Percentiles rank a stretch among this genome's conserved stretches.
Evolutionary conservation across 2,888 invertebrate species (phyloP).

Genomic region (Alsophila aescularia): DNA sequence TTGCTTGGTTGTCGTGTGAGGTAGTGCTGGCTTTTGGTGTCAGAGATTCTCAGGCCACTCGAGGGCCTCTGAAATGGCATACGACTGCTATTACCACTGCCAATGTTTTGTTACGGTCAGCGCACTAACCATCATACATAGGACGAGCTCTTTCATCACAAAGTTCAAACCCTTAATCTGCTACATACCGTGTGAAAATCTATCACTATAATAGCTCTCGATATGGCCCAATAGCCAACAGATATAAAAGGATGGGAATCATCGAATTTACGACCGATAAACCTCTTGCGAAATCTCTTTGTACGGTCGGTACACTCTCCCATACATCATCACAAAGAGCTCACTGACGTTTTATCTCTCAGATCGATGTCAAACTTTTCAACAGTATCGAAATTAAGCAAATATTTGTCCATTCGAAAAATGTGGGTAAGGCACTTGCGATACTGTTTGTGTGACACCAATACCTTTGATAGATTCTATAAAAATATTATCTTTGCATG

Average conservation of each 20-base stretch:
- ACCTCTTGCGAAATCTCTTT: slow-evolving; percentile 57
- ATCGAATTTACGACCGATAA: slow-evolving; percentile 42
- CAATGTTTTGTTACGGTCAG: too few species aligned
- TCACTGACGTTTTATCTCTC: slow-evolving; percentile 44
- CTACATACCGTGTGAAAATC: slow-evolving; percentile 60
- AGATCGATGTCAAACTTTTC: slow-evolving; percentile 38
- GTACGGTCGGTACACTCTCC: slow-evolving; percentile 33
- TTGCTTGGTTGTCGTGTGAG: too few species aligned
- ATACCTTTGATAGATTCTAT: slow-evolving; percentile 42
- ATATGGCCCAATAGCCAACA: slow-evolving; percentile 59
- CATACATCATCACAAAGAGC: slow-evolving; percentile 46
- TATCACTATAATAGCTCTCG: slow-evolving; percentile 54
- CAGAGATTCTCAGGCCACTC: too few species aligned
- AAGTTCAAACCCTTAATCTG: background rate
- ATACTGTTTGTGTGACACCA: slow-evolving; percentile 40
- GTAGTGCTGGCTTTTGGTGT: too few species aligned
- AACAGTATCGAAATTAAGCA: slow-evolving; percentile 41
- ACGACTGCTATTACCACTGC: too few species aligned
- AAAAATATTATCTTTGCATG: slow-evolving; percentile 41
- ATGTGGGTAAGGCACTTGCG: slow-evolving; percentile 43
- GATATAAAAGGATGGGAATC: slow-evolving; percentile 67
- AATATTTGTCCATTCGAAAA: slow-evolving; percentile 51
- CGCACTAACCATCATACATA: too few species aligned
- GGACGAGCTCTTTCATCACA: too few species aligned
- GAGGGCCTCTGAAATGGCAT: too few species aligned